Evolutionary conservation across 2,888 invertebrate genomes (phyloP), one percentile per base, ranked within the genome.

Genomic region (Pollenia angustigena): DNA sequence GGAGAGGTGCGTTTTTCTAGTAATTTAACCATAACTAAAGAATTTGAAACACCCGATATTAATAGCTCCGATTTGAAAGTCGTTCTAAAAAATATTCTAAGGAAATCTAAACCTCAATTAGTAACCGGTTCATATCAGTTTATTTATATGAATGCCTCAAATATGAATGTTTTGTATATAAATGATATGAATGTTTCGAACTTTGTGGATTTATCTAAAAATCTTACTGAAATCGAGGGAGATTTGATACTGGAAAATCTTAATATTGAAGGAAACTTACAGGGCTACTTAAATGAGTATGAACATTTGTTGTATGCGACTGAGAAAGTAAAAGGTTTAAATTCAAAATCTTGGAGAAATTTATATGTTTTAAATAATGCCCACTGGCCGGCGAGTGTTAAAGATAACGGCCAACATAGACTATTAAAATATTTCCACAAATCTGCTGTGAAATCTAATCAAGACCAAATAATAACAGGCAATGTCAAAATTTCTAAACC

Each of bases 121-220:
- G 90, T 92, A 4, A 88, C 66, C 1, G 92, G 93, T 0, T 46
- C 48, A 4, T 92, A 92, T 54, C 88, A 62, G 0, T 92, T 92
- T 40, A 85, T 74, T 0, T 84, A 79, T 1, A 48, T 92, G 52
- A 72, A 32, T 0, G 74, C 89, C 4, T 88, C 82, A 14, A 90
- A 92, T 78, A 69, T 92, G 68, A 90, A 92, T 81, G 92, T 91
- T 8, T 56, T 76, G 0, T 56, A 60, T 0, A 87, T 92, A 16
- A 92, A 92, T 80, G 89, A 88, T 0, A 74, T 90, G 7, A 48
- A 88, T 0, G 88, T 89, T 0, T 54, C 8, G 0, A 88, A 88
- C 0, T 90, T 93, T 23, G 72, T 92, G 3, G 91, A 93, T 71
- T 90, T 89, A 1, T 88, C 89, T 0, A 72, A 75, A 3, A 32